Percentiles rank a stretch among this genome's conserved stretches.
These are phyloP conservation scores for Clanis bilineata DNA, from an alignment of 2,888 invertebrate genomes.

Conservation along the genomic window DNA sequence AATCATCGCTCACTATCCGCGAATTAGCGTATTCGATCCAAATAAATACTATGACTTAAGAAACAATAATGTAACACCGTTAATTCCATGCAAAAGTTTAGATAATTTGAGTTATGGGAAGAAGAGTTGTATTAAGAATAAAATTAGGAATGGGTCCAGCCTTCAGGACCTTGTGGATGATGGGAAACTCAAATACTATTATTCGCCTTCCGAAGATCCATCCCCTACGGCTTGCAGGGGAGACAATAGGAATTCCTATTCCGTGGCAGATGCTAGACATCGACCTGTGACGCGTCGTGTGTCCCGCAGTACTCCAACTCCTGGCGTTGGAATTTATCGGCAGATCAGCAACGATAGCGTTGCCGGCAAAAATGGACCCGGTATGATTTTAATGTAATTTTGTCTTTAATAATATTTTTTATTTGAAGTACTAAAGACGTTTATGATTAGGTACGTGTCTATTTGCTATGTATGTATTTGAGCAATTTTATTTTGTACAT, in stretches of 20 bases:
- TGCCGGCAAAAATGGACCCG: slow-evolving; percentile 44
- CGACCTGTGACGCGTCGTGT: slow-evolving; percentile 52
- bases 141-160: slow-evolving; percentile 62
- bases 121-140: slow-evolving; percentile 45
- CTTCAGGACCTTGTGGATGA: slow-evolving; percentile 70
- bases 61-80: slow-evolving; percentile 63
- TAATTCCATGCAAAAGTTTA: slow-evolving; percentile 73
- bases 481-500: no score
- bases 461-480: no score
- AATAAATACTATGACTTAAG: slow-evolving; percentile 64
- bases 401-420: neutral
- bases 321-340: slow-evolving; percentile 70
- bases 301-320: slow-evolving; percentile 56
- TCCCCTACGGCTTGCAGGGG: slow-evolving; percentile 42
- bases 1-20: slow-evolving; percentile 65
- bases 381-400: slow-evolving; percentile 34
- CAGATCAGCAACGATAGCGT: slow-evolving; percentile 61
- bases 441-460: no score
- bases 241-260: slow-evolving; percentile 66
- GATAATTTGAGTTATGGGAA: slow-evolving; percentile 65
- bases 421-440: no score
- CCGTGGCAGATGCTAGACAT: slow-evolving; percentile 60
- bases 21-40: slow-evolving; percentile 63
- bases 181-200: slow-evolving; percentile 61
- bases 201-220: slow-evolving; percentile 56